A percentile compares a stretch with the other conserved stretches of the same genome.
phyloP scores from a whole-genome alignment of 2,888 invertebrate genomes.

The Rhagophthalmus giganteus region DNA sequence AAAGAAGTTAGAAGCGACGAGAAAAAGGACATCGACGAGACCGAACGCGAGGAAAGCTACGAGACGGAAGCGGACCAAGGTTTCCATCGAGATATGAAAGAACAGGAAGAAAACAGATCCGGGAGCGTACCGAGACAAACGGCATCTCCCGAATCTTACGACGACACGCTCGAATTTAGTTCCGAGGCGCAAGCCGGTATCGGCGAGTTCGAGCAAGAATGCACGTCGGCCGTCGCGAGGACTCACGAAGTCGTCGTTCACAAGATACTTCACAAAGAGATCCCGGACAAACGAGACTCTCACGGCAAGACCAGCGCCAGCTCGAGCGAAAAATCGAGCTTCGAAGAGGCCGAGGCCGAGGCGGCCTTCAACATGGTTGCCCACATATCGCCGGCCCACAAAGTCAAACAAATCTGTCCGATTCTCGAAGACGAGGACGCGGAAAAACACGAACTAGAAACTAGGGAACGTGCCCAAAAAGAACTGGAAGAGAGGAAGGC shows the following conservation, averaged over 20 bases:
- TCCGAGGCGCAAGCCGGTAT: constrained; percentile 50
- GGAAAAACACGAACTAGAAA: constrained; percentile 59
- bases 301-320: constrained; percentile 51
- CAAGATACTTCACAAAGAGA: constrained; percentile 38
- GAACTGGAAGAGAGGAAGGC: constrained; percentile 56
- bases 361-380: constrained; percentile 58
- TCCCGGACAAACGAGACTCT: constrained; percentile 48
- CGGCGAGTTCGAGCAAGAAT: constrained; percentile 52
- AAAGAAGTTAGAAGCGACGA: constrained; percentile 56
- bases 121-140: background rate
- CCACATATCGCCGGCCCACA: constrained; percentile 55
- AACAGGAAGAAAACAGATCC: constrained; percentile 45
- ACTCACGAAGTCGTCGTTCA: constrained; percentile 44
- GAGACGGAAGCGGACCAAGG: constrained; percentile 57
- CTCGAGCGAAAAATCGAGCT: constrained; percentile 55
- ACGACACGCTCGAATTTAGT: constrained; percentile 51
- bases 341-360: constrained; percentile 58
- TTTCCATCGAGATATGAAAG: constrained; percentile 51
- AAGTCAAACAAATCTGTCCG: constrained; percentile 55
- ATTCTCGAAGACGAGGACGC: constrained; percentile 58
- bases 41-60: constrained; percentile 51
- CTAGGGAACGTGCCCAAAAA: constrained; percentile 51
- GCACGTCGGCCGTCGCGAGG: constrained; percentile 5
- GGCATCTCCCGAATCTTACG: constrained; percentile 38
- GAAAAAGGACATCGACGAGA: constrained; percentile 56